phyloP scores from a whole-genome alignment of 2,888 invertebrate species.

The Tholera decimalis region DNA sequence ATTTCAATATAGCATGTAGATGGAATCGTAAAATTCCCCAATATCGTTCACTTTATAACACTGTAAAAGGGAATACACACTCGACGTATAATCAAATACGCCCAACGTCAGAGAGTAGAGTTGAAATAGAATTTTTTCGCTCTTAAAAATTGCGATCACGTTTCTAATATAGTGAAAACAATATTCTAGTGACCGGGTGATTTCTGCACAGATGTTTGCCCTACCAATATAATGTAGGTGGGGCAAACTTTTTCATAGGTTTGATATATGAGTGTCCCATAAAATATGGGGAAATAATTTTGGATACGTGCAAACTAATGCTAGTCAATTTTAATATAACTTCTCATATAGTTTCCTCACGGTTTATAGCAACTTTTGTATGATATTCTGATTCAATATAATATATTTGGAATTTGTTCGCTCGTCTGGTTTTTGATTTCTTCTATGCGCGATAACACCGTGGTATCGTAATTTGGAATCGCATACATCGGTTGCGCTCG shows the following conservation, averaged over 20 bases:
- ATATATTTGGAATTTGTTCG: slow-evolving; percentile 28
- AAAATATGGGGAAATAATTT: slow-evolving; percentile 72
- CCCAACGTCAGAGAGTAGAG: slow-evolving; percentile 82
- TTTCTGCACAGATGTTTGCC: slow-evolving; percentile 89
- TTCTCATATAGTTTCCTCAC: not conserved
- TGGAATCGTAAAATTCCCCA: slow-evolving; percentile 84
- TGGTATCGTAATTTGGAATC: slow-evolving; percentile 84
- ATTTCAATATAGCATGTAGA: slow-evolving; percentile 87
- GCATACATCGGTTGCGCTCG: slow-evolving; percentile 78
- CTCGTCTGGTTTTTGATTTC: slow-evolving; percentile 48
- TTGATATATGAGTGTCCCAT: slow-evolving; percentile 83
- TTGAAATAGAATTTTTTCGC: slow-evolving; percentile 90
- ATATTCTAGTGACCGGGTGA: slow-evolving; percentile 92
- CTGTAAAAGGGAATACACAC: slow-evolving; percentile 86
- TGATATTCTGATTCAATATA: slow-evolving; percentile 17
- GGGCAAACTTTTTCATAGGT: slow-evolving; percentile 84
- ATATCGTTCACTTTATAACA: slow-evolving; percentile 87
- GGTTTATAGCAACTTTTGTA: not conserved
- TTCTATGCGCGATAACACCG: slow-evolving; percentile 63
- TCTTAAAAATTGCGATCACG: slow-evolving; percentile 92
- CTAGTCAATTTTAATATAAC: slow-evolving; percentile 41
- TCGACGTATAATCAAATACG: slow-evolving; percentile 87
- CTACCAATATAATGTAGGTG: slow-evolving; percentile 86
- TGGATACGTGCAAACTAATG: slow-evolving; percentile 51
- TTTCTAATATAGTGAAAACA: slow-evolving; percentile 92